Evolutionary conservation across 2,113 vertebrate genomes (phyloP).

Genomic region (Hemiscyllium ocellatum): DNA sequence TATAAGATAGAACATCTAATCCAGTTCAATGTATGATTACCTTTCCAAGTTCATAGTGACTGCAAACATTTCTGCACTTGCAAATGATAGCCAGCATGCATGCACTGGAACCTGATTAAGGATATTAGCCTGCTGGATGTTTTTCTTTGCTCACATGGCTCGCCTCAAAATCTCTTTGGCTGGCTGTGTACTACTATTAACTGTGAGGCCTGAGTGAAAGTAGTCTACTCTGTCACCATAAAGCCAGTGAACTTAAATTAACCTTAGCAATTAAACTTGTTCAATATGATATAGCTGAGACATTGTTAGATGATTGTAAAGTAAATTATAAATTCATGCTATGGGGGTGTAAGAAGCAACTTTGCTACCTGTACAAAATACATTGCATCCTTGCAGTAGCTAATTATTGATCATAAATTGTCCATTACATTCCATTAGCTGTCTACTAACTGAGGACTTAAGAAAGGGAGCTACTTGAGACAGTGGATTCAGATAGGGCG

Average conservation of each 20-base stretch:
- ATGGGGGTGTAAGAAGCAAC: neutral
- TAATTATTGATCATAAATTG: conserved; percentile 24
- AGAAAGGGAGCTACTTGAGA: conserved; percentile 24
- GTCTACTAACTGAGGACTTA: conserved; percentile 31
- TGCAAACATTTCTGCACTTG: neutral
- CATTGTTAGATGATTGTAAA: neutral
- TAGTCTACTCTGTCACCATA: neutral
- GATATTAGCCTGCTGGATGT: neutral
- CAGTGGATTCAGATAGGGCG: conserved; percentile 27
- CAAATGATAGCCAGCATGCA: neutral
- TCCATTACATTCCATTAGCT: conserved; percentile 34
- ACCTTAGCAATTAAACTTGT: neutral
- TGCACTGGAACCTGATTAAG: neutral
- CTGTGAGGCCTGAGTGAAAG: neutral
- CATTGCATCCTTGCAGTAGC: neutral
- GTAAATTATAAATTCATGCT: neutral
- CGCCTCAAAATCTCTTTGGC: neutral
- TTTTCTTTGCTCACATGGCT: neutral
- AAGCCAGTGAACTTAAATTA: neutral
- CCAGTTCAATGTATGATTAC: neutral
- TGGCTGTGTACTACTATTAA: neutral
- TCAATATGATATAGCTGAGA: neutral
- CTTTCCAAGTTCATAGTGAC: neutral
- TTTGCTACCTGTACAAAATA: neutral
- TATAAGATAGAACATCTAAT: neutral